A percentile compares a stretch with the other conserved stretches of the same genome.
Conservation (phyloP, 1,140 invertebrate species). For the Scaptomyza pallida region DNA sequence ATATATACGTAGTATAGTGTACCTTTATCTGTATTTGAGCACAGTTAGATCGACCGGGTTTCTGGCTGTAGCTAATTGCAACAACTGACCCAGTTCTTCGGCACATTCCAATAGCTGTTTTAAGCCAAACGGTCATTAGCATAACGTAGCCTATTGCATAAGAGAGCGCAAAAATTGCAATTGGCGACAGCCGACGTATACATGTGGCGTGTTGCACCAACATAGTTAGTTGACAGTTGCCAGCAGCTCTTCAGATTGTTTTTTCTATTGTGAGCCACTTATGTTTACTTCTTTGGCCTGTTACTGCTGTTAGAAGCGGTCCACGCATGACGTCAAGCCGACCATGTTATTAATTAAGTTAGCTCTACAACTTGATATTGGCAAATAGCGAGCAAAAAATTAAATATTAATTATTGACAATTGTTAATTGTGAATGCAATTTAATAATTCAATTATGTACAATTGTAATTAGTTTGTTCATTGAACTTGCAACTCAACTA, state of each 20-base stretch:
- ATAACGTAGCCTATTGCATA: slow-evolving; percentile 8
- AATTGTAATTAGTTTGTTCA: slow-evolving; percentile 13
- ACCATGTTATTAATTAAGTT: slow-evolving; percentile 29
- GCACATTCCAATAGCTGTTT: slow-evolving; percentile 4
- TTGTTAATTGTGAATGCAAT: slow-evolving; percentile 16
- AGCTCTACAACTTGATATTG: slow-evolving; percentile 10
- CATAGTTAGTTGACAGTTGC: background rate
- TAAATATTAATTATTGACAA: slow-evolving; percentile 2
- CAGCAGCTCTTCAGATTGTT: background rate
- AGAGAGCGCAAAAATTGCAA: background rate
- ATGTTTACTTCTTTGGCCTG: slow-evolving; percentile 18
- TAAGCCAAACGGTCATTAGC: slow-evolving; percentile 12
- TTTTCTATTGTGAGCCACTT: slow-evolving; percentile 7
- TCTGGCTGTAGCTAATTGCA: slow-evolving; percentile 7
- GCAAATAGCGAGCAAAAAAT: background rate
- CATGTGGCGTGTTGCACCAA: slow-evolving; percentile 25
- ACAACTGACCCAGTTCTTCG: slow-evolving; percentile 16
- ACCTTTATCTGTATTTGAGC: no score
- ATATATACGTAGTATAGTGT: no score
- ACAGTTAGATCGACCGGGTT: background rate
- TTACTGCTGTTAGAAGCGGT: slow-evolving; percentile 20
- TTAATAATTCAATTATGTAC: slow-evolving; percentile 21
- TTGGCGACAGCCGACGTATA: slow-evolving; percentile 2
- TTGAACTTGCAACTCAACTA: slow-evolving; percentile 29
- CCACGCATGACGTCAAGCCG: background rate